phyloP scores from a whole-genome alignment of 2,888 invertebrate genomes.

The Xylota sylvarum region DNA sequence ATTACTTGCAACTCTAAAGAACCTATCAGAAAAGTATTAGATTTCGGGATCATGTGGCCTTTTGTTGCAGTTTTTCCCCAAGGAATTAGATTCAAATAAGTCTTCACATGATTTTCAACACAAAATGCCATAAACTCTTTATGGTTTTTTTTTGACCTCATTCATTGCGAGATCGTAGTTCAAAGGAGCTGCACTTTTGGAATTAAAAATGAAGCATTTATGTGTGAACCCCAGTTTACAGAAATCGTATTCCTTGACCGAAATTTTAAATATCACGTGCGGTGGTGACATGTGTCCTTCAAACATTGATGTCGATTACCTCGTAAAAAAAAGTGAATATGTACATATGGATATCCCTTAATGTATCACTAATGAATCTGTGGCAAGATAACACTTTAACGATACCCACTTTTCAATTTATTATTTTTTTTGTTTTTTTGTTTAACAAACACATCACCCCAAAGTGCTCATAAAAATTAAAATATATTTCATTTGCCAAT shows the following conservation, averaged over 20 bases:
- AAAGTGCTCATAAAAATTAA: constrained; percentile 6
- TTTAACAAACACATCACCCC: neutral
- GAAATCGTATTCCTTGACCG: neutral
- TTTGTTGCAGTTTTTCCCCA: too few species aligned
- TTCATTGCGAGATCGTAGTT: neutral
- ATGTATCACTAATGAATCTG: constrained; percentile 4
- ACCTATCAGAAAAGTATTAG: too few species aligned
- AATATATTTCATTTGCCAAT: constrained; percentile 5
- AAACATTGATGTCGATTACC: constrained; percentile 2
- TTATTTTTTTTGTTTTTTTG: neutral
- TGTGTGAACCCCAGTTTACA: neutral
- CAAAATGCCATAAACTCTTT: too few species aligned
- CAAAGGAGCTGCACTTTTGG: too few species aligned
- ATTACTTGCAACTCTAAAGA: too few species aligned
- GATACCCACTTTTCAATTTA: neutral
- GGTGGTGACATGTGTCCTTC: constrained; percentile 20
- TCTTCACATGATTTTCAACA: too few species aligned
- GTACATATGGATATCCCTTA: constrained; percentile 3
- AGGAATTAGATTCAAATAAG: too few species aligned
- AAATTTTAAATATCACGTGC: constrained; percentile 6
- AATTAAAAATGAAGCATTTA: too few species aligned
- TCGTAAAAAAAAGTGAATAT: neutral
- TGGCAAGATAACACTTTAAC: constrained; percentile 9
- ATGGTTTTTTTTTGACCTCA: too few species aligned
- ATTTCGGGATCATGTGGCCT: too few species aligned